Percentiles rank a stretch among this genome's conserved stretches.
phyloP scores from a whole-genome alignment of 2,888 invertebrate species.

The Tenodera sinensis region DNA sequence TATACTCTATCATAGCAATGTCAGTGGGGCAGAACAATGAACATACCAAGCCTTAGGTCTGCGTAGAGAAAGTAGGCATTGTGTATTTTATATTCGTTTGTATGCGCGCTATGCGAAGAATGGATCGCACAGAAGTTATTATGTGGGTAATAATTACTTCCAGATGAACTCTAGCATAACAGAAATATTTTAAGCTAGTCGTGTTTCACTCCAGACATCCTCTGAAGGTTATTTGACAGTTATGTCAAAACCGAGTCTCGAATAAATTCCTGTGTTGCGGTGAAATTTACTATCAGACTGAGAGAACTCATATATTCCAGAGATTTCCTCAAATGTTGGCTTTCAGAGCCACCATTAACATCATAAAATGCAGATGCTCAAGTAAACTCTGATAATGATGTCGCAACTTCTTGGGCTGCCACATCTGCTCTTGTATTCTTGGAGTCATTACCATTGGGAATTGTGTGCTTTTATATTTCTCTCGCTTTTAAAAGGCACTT shows the following conservation, averaged over 20 bases:
- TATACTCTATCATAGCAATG: no score
- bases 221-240: background rate
- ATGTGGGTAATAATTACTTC: background rate
- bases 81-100: background rate
- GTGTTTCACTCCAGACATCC: background rate
- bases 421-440: background rate
- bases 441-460: background rate
- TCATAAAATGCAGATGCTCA: background rate
- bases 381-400: background rate
- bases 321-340: background rate
- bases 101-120: background rate
- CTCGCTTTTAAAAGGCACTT: no score
- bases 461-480: background rate
- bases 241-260: background rate
- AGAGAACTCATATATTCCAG: background rate
- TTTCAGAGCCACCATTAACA: background rate
- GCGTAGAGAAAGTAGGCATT: background rate
- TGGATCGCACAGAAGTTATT: background rate
- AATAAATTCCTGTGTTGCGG: background rate
- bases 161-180: background rate
- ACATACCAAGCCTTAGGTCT: no score
- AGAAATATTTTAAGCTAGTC: background rate
- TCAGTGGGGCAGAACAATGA: no score
- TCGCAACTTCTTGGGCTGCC: background rate
- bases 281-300: background rate